Evolutionary conservation across 2,113 vertebrate species (phyloP), one percentile per base, ranked within the genome.

Genomic region (Neotoma lepida): DNA sequence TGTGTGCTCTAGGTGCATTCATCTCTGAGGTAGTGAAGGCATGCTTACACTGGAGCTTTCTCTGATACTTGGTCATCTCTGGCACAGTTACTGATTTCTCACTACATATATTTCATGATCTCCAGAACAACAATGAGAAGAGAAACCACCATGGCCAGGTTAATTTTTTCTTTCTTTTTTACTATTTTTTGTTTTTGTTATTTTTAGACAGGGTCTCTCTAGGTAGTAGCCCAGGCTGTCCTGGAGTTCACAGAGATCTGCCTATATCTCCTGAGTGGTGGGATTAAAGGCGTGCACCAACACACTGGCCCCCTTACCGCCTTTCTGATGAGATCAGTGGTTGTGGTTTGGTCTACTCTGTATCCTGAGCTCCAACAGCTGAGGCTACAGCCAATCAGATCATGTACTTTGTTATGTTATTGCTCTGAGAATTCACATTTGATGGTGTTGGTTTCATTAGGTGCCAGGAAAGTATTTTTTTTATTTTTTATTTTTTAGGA

Each of bases 351-450:
- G 14, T 49, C 26, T 33, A 30, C 74, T 8, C 46, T 77, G 17
- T 3, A 51, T 77, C 49, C 49, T 18, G 5, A 77, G 46, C 28
- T 33, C 46, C 44, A 28, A 30, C 44, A 30, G 13, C 28, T 77
- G 8, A 33, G 4, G 54, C 24, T 41, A 24, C 22, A 82, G 80
- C 13, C 13, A 61, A 41, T 82, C n/a, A 41, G 80, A 41, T 39
- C n/a, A 8, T 1, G 1, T 28, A n/a, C 20, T 26, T 12, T 82
- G 54, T 39, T 35, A 39, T 4, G 5, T 4, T 13, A 4, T 13
- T 41, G n/a, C 24, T 15, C 13, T 41, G n/a, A 6, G 13, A 82
- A 41, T 58, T 56, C 14, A 8, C 6, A 39, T 61, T 24, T 58
- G 78, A 58, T n/a, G 35, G 5, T 56, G 22, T 39, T 82, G 56